Evolutionary conservation across 2,113 vertebrate genomes (phyloP), one percentile per base, ranked within the genome.

Genomic region (Trichomycterus rosablanca): DNA sequence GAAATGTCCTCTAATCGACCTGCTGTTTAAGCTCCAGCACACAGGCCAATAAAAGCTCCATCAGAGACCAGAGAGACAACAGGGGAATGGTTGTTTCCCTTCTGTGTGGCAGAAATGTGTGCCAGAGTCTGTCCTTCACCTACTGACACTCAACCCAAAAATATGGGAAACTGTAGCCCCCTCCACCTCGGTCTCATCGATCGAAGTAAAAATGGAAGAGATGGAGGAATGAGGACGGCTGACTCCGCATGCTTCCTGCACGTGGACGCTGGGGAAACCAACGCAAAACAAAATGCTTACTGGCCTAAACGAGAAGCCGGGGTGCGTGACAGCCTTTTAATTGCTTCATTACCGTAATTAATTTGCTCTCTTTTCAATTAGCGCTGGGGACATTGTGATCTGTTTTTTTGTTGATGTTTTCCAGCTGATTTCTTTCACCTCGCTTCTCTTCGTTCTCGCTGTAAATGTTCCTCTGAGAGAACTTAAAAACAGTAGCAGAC

Each of bases 311-410:
- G 67, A 66, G 62, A 68, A 59, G 18, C 62, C 20, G 35, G 66
- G 39, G 37, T 66, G 67, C 40, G 46, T 70, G 67, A 66, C 71
- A 70, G 67, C 52, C 52, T 65, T 69, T 73, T 73, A 73, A 73
- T 70, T 70, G 71, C 71, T 73, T 73, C 67, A 73, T 73, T 73
- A 70, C 57, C 40, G 63, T 74, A 74, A 74, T 74, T 74, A 69
- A 74, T 74, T 74, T 74, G 63, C 67, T 69, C 71, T 74, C 67
- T 66, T 70, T 73, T 73, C 71, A 74, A 70, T 74, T 74, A 74
- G 63, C 52, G 44, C 61, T 63, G 18, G 45, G 40, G 63, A 59
- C 67, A 66, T 66, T 59, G 63, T 58, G 63, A 69, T 66, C 51
- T 52, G n/a, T n/a, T n/a, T 73, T 57, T 65, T 56, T 11, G 16